Evolutionary conservation across 2,797 vertebrate species (phyloP).

Genomic region (Hozukius guyotensis): DNA sequence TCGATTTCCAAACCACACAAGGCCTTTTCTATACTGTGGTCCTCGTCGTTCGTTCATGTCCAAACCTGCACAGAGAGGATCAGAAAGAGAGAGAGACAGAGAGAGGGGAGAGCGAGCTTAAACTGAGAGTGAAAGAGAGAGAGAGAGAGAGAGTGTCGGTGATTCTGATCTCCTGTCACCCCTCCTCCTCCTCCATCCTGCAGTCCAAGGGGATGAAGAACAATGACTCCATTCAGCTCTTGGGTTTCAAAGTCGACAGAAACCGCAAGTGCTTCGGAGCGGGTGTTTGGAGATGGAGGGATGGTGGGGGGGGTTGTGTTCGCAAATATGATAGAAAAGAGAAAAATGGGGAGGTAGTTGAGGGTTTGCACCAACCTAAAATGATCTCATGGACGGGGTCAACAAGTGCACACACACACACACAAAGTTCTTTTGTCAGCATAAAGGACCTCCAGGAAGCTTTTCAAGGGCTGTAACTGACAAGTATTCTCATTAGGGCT

Average conservation of each 20-base stretch:
- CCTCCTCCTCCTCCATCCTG: constrained; percentile 20
- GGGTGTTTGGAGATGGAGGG: constrained; percentile 46
- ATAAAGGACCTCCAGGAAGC: background rate
- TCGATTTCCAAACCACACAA: constrained; percentile 38
- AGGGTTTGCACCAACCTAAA: background rate
- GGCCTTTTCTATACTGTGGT: background rate
- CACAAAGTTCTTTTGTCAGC: background rate
- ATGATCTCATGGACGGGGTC: constrained; percentile 28
- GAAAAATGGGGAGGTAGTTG: background rate
- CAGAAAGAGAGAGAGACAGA: constrained; percentile 13
- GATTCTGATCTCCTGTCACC: constrained; percentile 58
- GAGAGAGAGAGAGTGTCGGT: constrained; percentile 23
- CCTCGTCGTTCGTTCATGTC: constrained; percentile 52
- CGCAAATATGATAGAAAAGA: constrained; percentile 29
- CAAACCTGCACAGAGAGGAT: constrained; percentile 55
- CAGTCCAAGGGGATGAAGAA: constrained; percentile 60
- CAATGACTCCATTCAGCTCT: constrained; percentile 81
- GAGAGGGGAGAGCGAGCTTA: background rate
- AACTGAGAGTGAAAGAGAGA: background rate
- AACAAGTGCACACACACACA: constrained; percentile 9
- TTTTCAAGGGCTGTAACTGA: background rate
- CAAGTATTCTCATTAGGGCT: background rate
- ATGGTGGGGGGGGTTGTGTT: background rate
- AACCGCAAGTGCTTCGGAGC: constrained; percentile 60
- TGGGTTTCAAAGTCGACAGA: constrained; percentile 73